Evolutionary conservation across 2,888 invertebrate species (phyloP).

Genomic region (Phalangium opilio): DNA sequence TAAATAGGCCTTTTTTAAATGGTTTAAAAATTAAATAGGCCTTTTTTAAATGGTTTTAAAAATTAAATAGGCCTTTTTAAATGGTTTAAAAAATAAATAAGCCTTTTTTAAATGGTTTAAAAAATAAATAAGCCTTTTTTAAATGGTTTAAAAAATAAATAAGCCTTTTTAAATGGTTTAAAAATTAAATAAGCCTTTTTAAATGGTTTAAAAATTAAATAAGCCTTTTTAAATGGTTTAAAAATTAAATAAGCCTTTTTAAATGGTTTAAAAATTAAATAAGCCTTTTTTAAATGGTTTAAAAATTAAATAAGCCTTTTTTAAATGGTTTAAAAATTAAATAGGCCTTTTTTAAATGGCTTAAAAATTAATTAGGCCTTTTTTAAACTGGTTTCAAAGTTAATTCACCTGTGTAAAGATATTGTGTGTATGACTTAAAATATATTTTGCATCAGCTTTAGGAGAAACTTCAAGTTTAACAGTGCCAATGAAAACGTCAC

Average conservation of each 20-base stretch:
- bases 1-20: not conserved
- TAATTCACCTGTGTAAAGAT: conserved; percentile 60
- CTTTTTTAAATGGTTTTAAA: no score
- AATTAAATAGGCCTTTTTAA: no score
- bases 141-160: no score
- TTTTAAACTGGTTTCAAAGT: not conserved
- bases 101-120: no score
- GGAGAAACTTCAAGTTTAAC: conserved; percentile 88
- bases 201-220: not conserved
- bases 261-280: conserved; percentile 3
- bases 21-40: not conserved
- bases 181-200: not conserved
- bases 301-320: not conserved
- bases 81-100: conserved; percentile 2
- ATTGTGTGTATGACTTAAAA: conserved; percentile 79
- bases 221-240: no score
- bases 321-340: no score
- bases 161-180: no score
- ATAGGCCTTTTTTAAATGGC: no score
- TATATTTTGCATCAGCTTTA: conserved; percentile 80
- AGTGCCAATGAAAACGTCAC: conserved; percentile 80
- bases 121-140: no score
- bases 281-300: not conserved
- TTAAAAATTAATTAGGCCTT: not conserved
- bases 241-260: no score